Evolutionary conservation across 2,888 invertebrate genomes (phyloP), one percentile per base, ranked within the genome.

Genomic region (Cyclophora albipunctata): DNA sequence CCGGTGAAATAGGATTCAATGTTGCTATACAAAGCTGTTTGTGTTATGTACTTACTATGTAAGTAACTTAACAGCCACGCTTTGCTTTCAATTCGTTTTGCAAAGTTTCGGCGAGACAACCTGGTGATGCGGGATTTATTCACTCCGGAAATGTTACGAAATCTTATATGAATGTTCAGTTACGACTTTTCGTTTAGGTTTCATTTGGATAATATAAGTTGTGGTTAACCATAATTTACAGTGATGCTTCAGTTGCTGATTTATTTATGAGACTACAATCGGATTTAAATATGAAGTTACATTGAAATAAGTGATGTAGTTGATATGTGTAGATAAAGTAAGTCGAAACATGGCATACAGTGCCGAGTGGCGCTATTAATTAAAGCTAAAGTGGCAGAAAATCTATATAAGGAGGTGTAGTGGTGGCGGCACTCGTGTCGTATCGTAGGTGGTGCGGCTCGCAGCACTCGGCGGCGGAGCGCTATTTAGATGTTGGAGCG

Each of bases 401-500:
- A 59, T 55, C 57, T 53, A 54, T 54, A 53, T 54, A 57, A 49
- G 54, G 59, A 53, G 20, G 55, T 55, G 37, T 37, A 5, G 37
- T 37, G 4, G 37, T 37, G 5, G 20, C 20, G 20, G 20, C 20
- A 20, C 20, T 20, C 52, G 53, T 51, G 47, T 54, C 50, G 57
- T 57, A 42, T 37, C 42, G 43, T 35, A 44, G 43, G 52, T 35
- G 52, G 46, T 45, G 20, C 20, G 20, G 20, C 20, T 20, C 20
- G 20, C 20, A 20, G 20, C 20, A 20, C 20, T 20, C 20, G 20
- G 20, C 20, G 20, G 20, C 20, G 20, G 20, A 6, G 43, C 6
- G 51, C 48, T 58, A 58, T 59, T 59, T 55, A 59, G 54, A 57
- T 58, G 60, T 62, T 57, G 55, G 55, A 52, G 48, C 49, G 51